Base-by-base conservation (phyloP, 2,113 vertebrate genomes). In the Microtus richardsoni region DNA sequence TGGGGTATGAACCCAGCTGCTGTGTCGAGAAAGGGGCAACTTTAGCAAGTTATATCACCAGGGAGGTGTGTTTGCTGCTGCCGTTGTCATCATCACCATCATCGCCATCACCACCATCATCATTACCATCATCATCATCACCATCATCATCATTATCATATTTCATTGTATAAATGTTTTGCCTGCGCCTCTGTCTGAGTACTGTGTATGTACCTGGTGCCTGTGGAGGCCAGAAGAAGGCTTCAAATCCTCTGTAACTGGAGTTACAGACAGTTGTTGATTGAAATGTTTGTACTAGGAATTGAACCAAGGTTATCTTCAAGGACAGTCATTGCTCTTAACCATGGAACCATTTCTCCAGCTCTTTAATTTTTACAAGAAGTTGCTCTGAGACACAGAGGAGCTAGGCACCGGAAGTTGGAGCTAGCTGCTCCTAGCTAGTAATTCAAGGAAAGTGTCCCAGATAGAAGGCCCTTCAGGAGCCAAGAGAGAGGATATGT, bases 71-170 rank as follows among this genome's bases (percentile, higher is more conserved):
- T 19, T 44, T 73, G 12, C 44, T 54, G 14, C 58, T 5, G 8
- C 7, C 17, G 17, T 26, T 1, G 7, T 47, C 22, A 74, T 41
- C 64, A 12, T 1, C 64, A 66, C 0, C 26, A 70, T 8, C 66
- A 68, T 0, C 5, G 30, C 0, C 11, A 66, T 0, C 33, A 70
- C 0, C 33, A 71, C 0, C 36, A 71, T 9, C 17, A n/a, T 7
- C 14, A n/a, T 4, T 7, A n/a, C 2, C 36, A 71, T 3, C 16
- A 71, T 2, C 14, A 36, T 1, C 14, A 70, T 6, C 30, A 14
- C 0, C 13, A 39, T 39, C 33, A 82, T 1, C 11, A 54, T 4
- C 49, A 82, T 26, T 28, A 44, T 64, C 39, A 30, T 41, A 60
- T 83, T 83, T 41, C 54, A 28, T 26, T 83, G n/a, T 41, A 39